Conservation (phyloP, 2,113 vertebrate species). For the Pandion haliaetus region DNA sequence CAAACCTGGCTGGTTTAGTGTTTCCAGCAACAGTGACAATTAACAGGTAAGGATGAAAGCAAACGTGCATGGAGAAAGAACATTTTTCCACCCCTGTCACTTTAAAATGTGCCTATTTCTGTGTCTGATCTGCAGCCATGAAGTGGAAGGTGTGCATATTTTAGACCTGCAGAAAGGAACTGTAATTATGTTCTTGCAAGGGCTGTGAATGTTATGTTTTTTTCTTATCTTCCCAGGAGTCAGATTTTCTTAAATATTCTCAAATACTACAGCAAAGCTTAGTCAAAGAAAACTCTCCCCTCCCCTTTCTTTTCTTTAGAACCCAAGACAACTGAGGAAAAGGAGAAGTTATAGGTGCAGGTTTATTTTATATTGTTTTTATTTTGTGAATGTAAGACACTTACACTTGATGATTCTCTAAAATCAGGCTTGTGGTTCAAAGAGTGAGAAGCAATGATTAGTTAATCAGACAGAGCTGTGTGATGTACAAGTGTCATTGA, state of each 20-base stretch:
- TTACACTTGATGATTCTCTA: not conserved
- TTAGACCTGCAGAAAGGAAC: constrained; percentile 18
- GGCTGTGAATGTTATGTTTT: not conserved
- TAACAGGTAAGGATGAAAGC: not conserved
- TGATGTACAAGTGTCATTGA: not conserved
- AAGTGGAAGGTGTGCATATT: constrained; percentile 3
- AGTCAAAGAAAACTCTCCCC: not conserved
- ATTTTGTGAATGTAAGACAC: not conserved
- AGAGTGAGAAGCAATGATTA: not conserved
- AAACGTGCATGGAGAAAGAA: not conserved
- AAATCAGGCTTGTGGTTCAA: not conserved
- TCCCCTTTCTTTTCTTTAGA: not conserved
- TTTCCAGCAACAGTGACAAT: not conserved
- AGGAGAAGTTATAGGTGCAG: not conserved
- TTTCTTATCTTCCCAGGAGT: constrained; percentile 25
- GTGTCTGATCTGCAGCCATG: not conserved
- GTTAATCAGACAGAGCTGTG: not conserved
- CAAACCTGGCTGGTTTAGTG: not conserved
- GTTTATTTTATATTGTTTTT: not conserved
- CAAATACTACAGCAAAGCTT: not conserved
- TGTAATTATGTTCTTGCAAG: constrained; percentile 42
- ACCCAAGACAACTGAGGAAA: not conserved
- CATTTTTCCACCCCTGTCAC: not conserved
- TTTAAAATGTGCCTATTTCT: constrained; percentile 12
- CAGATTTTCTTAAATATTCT: constrained; percentile 15